phyloP scores from a whole-genome alignment of 2,888 invertebrate genomes.

The Phania funesta region DNA sequence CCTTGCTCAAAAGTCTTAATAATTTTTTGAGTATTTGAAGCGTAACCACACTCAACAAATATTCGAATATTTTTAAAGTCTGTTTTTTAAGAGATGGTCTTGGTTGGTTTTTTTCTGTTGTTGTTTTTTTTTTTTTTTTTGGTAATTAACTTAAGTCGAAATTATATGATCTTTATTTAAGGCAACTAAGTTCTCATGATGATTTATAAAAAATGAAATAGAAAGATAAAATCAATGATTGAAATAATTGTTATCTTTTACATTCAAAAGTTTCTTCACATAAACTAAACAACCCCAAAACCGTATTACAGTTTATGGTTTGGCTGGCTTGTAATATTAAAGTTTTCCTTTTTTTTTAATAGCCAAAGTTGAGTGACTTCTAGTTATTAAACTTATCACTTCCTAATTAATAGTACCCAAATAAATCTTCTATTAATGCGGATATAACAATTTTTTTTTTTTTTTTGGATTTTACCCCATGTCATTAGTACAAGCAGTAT shows the following conservation, averaged over 20 bases:
- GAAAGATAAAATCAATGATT: slow-evolving; percentile 59
- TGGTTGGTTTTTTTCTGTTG: slow-evolving; percentile 2
- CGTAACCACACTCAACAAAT: slow-evolving; percentile 61
- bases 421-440: slow-evolving; percentile 7
- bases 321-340: too few relatives aligned
- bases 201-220: slow-evolving; percentile 25
- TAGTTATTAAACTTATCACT: slow-evolving; percentile 4
- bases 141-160: slow-evolving; percentile 58
- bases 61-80: slow-evolving; percentile 19
- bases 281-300: too few relatives aligned
- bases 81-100: slow-evolving; percentile 12
- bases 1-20: slow-evolving; percentile 38
- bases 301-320: too few relatives aligned
- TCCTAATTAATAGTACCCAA: slow-evolving; percentile 21
- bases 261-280: too few relatives aligned
- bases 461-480: too few relatives aligned
- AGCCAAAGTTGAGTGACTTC: background rate
- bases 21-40: slow-evolving; percentile 65
- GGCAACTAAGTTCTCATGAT: slow-evolving; percentile 45
- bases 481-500: background rate
- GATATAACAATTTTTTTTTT: background rate
- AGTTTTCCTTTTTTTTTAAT: too few relatives aligned
- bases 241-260: slow-evolving; percentile 54
- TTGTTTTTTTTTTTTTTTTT: slow-evolving; percentile 21
- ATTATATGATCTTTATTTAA: slow-evolving; percentile 27